Conservation (phyloP, 1,140 invertebrate species). For the Cyclina sinensis region DNA sequence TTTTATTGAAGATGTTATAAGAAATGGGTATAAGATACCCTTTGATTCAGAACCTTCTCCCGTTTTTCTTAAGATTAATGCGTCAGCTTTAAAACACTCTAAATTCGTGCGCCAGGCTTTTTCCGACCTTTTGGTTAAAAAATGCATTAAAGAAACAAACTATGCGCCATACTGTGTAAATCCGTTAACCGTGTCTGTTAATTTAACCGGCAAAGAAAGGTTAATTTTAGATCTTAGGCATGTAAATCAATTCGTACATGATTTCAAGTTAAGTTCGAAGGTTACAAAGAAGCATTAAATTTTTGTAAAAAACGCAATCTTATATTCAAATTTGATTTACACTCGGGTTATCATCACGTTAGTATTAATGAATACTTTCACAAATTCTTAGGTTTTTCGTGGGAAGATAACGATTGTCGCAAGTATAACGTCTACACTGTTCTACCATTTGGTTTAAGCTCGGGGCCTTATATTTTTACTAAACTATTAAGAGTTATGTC, state of each 20-base stretch:
- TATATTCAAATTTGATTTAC: conserved; percentile 13
- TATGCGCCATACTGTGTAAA: neutral
- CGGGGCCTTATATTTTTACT: no score
- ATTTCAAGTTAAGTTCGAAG: conserved; percentile 34
- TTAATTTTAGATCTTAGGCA: no score
- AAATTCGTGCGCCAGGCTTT: neutral
- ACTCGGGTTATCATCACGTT: conserved; percentile 5
- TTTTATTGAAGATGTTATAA: neutral
- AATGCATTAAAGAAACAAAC: neutral
- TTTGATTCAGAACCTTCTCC: conserved; percentile 5
- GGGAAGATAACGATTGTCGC: no score
- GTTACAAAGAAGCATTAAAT: conserved; percentile 11
- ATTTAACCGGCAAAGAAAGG: neutral
- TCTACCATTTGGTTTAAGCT: no score
- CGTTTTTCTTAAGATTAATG: conserved; percentile 1
- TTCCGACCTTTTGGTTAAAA: neutral
- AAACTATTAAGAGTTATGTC: no score
- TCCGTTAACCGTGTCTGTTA: neutral
- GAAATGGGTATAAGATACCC: neutral
- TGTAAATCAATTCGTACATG: conserved; percentile 5
- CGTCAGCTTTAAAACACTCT: no score
- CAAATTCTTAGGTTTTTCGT: no score
- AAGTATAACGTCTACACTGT: no score
- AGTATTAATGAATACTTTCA: conserved; percentile 9
- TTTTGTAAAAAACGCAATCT: conserved; percentile 7